Evolutionary conservation across 2,797 vertebrate genomes (phyloP).

Genomic region (Diplodus puntazzo): DNA sequence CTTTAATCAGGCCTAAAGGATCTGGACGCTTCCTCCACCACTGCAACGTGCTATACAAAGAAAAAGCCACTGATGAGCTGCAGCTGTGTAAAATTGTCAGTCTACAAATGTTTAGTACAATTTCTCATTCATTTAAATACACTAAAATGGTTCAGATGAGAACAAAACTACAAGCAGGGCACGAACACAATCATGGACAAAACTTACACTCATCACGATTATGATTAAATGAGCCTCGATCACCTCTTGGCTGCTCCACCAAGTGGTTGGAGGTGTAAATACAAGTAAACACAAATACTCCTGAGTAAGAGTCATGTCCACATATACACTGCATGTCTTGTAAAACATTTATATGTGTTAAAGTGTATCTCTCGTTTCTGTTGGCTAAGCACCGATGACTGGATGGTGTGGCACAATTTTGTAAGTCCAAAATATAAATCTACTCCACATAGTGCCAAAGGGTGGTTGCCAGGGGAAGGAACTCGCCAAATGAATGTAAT

Average conservation of each 20-base stretch:
- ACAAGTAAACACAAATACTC: not conserved
- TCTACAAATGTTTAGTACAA: not conserved
- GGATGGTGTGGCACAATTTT: not conserved
- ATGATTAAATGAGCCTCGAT: not conserved
- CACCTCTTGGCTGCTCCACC: not conserved
- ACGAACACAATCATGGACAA: not conserved
- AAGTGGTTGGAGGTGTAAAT: constrained; percentile 3
- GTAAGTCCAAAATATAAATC: constrained; percentile 16
- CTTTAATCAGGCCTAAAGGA: no score
- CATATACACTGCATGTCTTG: not conserved
- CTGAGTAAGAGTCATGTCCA: not conserved
- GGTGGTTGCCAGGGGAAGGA: not conserved
- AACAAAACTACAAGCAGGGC: not conserved
- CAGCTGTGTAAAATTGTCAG: not conserved
- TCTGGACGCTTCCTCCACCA: not conserved
- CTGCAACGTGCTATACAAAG: not conserved
- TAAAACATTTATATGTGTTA: not conserved
- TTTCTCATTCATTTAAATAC: not conserved
- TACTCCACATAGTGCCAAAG: constrained; percentile 6
- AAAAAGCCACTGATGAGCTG: not conserved
- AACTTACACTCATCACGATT: not conserved
- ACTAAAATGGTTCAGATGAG: not conserved
- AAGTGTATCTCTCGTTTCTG: not conserved
- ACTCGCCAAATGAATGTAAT: not conserved
- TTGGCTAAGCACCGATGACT: not conserved